Conservation (phyloP, 2,113 vertebrate genomes). For the Aythya baeri region DNA sequence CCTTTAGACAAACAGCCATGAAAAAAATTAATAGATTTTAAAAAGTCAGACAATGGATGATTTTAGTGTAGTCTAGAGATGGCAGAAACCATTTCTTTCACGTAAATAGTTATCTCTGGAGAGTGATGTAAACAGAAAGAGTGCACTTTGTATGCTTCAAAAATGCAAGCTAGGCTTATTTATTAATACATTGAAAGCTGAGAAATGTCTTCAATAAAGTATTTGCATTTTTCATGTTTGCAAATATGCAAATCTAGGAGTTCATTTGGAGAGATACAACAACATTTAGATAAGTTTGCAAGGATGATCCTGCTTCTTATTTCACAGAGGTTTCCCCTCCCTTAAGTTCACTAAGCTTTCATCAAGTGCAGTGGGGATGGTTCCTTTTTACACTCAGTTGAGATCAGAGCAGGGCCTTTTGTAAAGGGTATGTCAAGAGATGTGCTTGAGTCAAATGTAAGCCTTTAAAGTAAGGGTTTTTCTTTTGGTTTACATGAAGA, state of each 20-base stretch:
- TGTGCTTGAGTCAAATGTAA: slow-evolving; percentile 25
- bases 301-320: neutral
- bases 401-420: slow-evolving; percentile 7
- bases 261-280: neutral
- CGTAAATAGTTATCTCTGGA: neutral
- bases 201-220: slow-evolving; percentile 9
- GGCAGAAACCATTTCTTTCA: neutral
- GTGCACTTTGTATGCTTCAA: neutral
- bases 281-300: neutral
- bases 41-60: neutral
- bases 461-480: slow-evolving; percentile 24
- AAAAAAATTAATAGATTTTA: neutral
- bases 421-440: slow-evolving; percentile 3
- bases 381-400: neutral
- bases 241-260: neutral
- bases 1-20: neutral
- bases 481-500: slow-evolving; percentile 53
- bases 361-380: neutral
- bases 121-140: neutral
- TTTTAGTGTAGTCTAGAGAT: neutral
- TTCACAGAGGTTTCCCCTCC: neutral
- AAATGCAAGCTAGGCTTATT: neutral
- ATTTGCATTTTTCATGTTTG: neutral
- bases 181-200: neutral
- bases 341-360: neutral